These are phyloP conservation scores for Lasioglossum oenotherae DNA, from an alignment of 2,888 invertebrate species.

Conservation along the genomic window DNA sequence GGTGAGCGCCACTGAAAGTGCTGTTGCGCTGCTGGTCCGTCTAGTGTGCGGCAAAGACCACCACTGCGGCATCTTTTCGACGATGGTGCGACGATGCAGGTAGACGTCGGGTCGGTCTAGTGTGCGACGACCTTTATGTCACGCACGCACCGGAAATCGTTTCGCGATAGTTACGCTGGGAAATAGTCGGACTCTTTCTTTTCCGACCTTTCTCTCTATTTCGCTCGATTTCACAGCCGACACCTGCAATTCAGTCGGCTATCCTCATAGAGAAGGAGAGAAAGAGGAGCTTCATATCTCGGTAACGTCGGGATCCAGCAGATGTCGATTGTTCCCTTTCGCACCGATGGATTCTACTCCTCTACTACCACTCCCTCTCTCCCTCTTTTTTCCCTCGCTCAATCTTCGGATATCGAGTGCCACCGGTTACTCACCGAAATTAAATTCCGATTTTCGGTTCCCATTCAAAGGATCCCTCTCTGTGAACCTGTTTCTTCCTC, in stretches of 20 bases:
- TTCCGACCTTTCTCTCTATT: neutral
- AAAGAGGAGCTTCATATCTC: constrained; percentile 1
- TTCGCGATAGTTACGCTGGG: constrained; percentile 4
- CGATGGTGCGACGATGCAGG: no score
- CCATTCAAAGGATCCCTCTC: neutral
- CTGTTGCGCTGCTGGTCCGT: no score
- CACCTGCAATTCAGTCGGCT: constrained; percentile 37
- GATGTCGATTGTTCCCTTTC: constrained; percentile 42
- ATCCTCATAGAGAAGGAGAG: neutral
- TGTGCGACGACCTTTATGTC: no score
- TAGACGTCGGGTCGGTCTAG: no score
- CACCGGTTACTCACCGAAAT: constrained; percentile 19
- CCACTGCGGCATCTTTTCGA: no score
- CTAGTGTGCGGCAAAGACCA: no score
- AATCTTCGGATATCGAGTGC: constrained; percentile 40
- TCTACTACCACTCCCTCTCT: neutral
- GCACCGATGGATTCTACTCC: neutral
- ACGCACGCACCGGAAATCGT: neutral
- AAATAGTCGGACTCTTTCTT: neutral
- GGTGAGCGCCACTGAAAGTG: no score
- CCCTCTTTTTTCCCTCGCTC: neutral
- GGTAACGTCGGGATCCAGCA: constrained; percentile 16
- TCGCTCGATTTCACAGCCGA: constrained; percentile 44
- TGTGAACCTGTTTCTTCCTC: neutral
- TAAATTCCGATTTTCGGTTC: constrained; percentile 45